Percentiles rank a stretch among this genome's conserved stretches.
Conservation (phyloP, 2,797 vertebrate species). For the Triplophysa bombifrons region DNA sequence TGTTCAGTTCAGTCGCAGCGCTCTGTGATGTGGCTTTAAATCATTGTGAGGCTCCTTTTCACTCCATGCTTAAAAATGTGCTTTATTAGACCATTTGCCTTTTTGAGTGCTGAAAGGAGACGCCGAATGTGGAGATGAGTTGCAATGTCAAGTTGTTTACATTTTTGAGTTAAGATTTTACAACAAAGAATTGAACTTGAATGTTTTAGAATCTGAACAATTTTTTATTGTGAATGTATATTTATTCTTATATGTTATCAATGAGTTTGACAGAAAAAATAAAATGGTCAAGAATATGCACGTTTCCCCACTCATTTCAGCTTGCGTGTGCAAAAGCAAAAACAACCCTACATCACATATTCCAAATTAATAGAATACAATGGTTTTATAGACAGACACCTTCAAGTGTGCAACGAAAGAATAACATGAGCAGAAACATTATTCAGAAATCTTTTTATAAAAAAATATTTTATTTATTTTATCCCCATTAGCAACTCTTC, state of each 20-base stretch:
- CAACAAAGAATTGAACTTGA: conserved; percentile 66
- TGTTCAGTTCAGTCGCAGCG: conserved; percentile 63
- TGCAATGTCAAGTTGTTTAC: conserved; percentile 69
- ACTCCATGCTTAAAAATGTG: conserved; percentile 62
- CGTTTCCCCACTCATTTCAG: background rate
- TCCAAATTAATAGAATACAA: background rate
- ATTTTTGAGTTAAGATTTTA: conserved; percentile 64
- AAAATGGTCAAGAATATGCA: conserved; percentile 38
- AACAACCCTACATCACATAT: background rate
- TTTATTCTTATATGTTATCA: conserved; percentile 70
- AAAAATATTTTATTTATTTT: too few species aligned
- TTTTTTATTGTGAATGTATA: conserved; percentile 72
- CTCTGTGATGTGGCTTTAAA: conserved; percentile 67
- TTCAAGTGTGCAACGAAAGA: background rate
- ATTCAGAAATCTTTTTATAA: too few species aligned
- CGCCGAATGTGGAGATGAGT: conserved; percentile 49
- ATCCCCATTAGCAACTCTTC: too few species aligned
- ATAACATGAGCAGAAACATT: too few species aligned
- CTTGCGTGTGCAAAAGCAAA: background rate
- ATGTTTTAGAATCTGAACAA: conserved; percentile 65
- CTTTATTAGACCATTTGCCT: conserved; percentile 64
- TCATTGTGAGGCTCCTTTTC: conserved; percentile 57
- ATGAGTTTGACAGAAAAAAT: conserved; percentile 60
- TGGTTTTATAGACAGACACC: background rate
- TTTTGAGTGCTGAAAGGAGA: conserved; percentile 49